Evolutionary conservation across 2,888 invertebrate genomes (phyloP).

Genomic region (Caenorhabditis sp.): DNA sequence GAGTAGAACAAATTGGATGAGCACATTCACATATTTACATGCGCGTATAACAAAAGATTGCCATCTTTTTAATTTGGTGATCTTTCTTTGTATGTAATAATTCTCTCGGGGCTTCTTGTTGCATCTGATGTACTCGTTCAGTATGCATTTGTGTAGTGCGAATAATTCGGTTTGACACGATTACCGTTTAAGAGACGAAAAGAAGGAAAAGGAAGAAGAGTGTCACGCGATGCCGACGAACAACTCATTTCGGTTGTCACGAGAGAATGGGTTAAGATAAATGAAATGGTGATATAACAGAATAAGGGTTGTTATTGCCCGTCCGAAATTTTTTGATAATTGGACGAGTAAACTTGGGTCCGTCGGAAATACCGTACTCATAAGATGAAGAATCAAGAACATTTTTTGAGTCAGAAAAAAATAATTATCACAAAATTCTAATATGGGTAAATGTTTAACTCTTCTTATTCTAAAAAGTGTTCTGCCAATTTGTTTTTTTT

Average conservation of each 20-base stretch:
- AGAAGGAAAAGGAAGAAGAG: neutral
- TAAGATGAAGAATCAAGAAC: too few species aligned
- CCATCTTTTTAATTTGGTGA: constrained; percentile 1
- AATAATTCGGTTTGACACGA: neutral
- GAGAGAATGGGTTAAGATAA: neutral
- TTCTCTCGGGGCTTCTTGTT: neutral
- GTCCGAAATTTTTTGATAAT: too few species aligned
- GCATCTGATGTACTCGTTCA: neutral
- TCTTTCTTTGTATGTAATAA: neutral
- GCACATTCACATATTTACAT: neutral
- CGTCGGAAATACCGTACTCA: too few species aligned
- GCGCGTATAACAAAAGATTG: neutral
- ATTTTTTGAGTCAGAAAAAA: too few species aligned
- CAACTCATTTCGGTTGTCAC: neutral
- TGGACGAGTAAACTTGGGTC: too few species aligned
- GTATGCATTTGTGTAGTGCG: neutral
- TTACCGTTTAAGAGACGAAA: neutral
- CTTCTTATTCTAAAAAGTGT: too few species aligned
- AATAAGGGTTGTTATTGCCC: too few species aligned
- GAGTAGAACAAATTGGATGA: neutral
- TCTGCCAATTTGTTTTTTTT: neutral
- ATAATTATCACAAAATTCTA: too few species aligned
- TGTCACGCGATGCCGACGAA: constrained; percentile 3
- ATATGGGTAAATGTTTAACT: too few species aligned
- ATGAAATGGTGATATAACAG: too few species aligned